A percentile compares a stretch with the other conserved stretches of the same genome.
Evolutionary conservation across 2,888 invertebrate species (phyloP).

Genomic region (Dendrolimus pini): DNA sequence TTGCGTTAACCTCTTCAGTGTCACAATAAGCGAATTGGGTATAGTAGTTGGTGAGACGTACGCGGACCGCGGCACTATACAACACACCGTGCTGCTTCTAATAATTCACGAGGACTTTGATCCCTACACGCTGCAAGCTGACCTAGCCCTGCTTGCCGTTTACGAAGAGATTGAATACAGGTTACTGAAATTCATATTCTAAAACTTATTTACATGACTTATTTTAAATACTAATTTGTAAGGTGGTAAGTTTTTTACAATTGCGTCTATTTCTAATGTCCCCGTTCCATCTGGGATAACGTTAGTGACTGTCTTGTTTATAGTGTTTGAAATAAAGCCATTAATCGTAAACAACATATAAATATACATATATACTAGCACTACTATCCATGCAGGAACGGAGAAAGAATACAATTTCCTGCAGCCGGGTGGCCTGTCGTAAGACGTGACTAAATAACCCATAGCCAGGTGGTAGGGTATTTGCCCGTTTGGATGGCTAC

Average conservation of each 20-base stretch:
- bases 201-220: not conserved
- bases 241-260: not conserved
- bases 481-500: too few species aligned
- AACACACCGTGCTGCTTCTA: constrained; percentile 37
- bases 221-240: not conserved
- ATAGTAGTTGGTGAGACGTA: constrained; percentile 55
- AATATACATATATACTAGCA: too few species aligned
- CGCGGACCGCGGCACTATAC: constrained; percentile 45
- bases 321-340: too few species aligned
- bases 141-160: constrained; percentile 41
- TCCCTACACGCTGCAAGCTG: constrained; percentile 33
- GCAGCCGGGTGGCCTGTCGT: too few species aligned
- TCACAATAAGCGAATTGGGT: constrained; percentile 39
- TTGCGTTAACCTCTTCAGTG: constrained; percentile 23
- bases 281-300: too few species aligned
- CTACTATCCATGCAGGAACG: too few species aligned
- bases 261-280: too few species aligned
- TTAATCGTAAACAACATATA: too few species aligned
- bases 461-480: too few species aligned
- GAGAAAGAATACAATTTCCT: too few species aligned
- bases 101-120: constrained; percentile 44
- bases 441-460: too few species aligned
- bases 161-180: constrained; percentile 35
- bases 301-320: too few species aligned
- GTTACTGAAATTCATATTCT: constrained; percentile 18